These are phyloP conservation scores for Himalopsyche japonica DNA, from an alignment of 2,888 invertebrate genomes.

Conservation along the genomic window DNA sequence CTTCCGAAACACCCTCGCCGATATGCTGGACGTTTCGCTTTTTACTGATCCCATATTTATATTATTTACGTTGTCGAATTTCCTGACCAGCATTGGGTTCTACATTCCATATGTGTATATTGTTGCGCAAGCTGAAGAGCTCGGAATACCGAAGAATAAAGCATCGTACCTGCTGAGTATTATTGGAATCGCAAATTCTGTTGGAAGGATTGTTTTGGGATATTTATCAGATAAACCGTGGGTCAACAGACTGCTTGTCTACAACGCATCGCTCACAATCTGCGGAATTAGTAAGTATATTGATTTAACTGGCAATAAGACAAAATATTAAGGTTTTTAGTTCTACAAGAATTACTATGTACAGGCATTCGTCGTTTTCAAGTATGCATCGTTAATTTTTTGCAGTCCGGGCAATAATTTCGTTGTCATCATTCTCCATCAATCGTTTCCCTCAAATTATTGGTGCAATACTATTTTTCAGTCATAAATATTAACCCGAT, in stretches of 20 bases:
- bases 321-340: no score
- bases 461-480: no score
- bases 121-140: constrained; percentile 69
- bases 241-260: constrained; percentile 88
- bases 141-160: constrained; percentile 60
- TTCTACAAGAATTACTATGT: no score
- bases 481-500: no score
- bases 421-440: no score
- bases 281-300: constrained; percentile 81
- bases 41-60: constrained; percentile 85
- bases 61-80: constrained; percentile 90
- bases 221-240: constrained; percentile 86
- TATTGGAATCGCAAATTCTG: constrained; percentile 85
- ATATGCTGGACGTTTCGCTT: constrained; percentile 86
- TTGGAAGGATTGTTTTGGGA: constrained; percentile 87
- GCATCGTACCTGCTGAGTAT: constrained; percentile 76
- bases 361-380: no score
- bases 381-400: no score
- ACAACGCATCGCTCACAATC: constrained; percentile 83
- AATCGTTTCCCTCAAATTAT: no score
- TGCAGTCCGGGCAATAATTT: no score
- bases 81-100: constrained; percentile 93
- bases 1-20: constrained; percentile 69
- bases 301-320: no score
- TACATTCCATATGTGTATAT: constrained; percentile 91